phyloP scores from a whole-genome alignment of 2,113 vertebrate species.

The Drymodes brunneopygia region DNA sequence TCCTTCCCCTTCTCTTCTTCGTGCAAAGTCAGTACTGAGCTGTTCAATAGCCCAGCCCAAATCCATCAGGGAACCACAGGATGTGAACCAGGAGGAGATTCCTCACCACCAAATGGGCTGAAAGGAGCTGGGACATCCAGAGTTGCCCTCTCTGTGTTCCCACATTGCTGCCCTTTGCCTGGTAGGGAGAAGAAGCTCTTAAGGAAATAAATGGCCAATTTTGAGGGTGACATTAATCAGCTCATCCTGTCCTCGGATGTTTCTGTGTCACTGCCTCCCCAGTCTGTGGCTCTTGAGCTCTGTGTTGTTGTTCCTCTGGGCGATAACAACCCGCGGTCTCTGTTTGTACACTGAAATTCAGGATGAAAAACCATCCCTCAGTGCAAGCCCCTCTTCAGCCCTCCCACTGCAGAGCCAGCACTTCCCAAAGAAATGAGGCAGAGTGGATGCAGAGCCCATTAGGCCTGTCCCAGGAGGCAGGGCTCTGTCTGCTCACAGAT shows the following conservation, averaged over 20 bases:
- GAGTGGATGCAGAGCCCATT: conserved; percentile 47
- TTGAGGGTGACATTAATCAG: background rate
- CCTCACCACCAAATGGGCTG: background rate
- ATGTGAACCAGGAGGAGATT: background rate
- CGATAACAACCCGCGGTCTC: background rate
- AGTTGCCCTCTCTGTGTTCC: background rate
- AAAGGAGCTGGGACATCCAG: background rate
- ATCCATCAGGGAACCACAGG: background rate
- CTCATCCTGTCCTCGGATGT: background rate
- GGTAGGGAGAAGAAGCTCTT: background rate
- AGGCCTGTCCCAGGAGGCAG: conserved; percentile 22
- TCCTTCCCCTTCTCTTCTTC: background rate
- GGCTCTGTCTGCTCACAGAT: conserved; percentile 33
- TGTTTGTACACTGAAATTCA: background rate
- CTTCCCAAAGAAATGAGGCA: background rate
- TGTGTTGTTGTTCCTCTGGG: background rate
- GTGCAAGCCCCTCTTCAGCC: background rate
- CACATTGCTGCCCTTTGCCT: background rate
- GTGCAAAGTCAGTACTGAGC: background rate
- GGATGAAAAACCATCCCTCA: background rate
- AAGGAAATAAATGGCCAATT: background rate
- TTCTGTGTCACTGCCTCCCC: background rate
- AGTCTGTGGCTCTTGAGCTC: background rate
- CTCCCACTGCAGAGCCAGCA: background rate
- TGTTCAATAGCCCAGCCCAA: background rate